Evolutionary conservation across 2,797 vertebrate genomes (phyloP).

Genomic region (Acomys russatus): DNA sequence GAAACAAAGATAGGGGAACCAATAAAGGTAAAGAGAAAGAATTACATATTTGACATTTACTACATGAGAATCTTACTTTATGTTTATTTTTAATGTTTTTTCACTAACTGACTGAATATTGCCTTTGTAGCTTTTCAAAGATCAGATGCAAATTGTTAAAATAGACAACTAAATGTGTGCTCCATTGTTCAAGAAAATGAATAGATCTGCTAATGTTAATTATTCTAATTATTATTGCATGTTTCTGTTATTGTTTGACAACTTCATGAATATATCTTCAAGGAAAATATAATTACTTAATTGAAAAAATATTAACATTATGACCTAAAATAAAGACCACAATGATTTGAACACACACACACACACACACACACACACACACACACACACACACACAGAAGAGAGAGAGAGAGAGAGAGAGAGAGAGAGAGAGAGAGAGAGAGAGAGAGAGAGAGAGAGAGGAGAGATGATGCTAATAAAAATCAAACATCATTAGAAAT

Average conservation of each 20-base stretch:
- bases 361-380: too few species aligned
- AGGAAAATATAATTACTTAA: slow-evolving; percentile 1
- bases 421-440: too few species aligned
- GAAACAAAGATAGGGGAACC: background rate
- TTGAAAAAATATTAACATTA: slow-evolving; percentile 23
- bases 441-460: too few species aligned
- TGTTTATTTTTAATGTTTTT: background rate
- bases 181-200: background rate
- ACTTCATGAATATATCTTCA: background rate
- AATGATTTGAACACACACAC: background rate
- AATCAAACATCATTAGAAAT: slow-evolving; percentile 32
- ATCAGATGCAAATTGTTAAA: background rate
- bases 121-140: background rate
- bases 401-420: too few species aligned
- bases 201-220: background rate
- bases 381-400: too few species aligned
- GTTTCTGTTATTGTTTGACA: background rate
- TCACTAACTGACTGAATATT: background rate
- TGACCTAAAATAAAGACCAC: background rate
- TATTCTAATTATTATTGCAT: background rate
- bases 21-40: background rate
- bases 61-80: background rate
- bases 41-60: background rate
- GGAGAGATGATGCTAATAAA: background rate
- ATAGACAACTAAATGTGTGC: background rate